phyloP scores from a whole-genome alignment of 2,888 invertebrate species.

The Furcula furcula region DNA sequence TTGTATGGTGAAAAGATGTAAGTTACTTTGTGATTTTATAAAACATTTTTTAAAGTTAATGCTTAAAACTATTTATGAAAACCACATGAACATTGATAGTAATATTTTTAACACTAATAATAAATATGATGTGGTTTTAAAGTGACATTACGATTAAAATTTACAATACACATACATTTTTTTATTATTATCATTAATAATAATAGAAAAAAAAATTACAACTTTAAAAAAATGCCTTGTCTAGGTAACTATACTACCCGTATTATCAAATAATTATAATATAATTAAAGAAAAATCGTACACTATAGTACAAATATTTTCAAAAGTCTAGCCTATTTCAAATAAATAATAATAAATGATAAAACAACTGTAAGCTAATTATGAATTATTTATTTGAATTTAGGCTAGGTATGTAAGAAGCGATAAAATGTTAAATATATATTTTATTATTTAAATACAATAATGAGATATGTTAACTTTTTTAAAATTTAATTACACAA shows the following conservation, averaged over 20 bases:
- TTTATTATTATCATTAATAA: conserved; percentile 22
- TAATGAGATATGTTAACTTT: conserved; percentile 64
- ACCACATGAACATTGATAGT: conserved; percentile 41
- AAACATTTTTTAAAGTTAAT: conserved; percentile 16
- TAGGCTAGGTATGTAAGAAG: conserved; percentile 31
- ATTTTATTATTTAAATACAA: conserved; percentile 34
- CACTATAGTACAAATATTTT: conserved; percentile 25
- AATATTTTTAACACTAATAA: conserved; percentile 46
- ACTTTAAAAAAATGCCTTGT: conserved; percentile 29
- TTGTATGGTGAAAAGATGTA: conserved; percentile 37
- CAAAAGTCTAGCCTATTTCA: conserved; percentile 20
- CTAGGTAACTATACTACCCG: conserved; percentile 55
- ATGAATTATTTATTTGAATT: conserved; percentile 22
- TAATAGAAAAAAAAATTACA: conserved; percentile 35
- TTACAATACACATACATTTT: conserved; percentile 39
- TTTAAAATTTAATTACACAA: conserved; percentile 42
- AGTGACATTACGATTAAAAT: conserved; percentile 63
- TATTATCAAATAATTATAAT: conserved; percentile 44
- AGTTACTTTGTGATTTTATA: conserved; percentile 33
- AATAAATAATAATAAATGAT: conserved; percentile 15
- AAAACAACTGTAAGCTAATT: not conserved
- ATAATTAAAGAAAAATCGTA: conserved; percentile 30
- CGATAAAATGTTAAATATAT: conserved; percentile 39
- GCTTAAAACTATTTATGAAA: conserved; percentile 37
- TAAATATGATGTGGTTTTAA: conserved; percentile 46